phyloP scores from a whole-genome alignment of 2,113 vertebrate genomes.

The Notarius quadriscutis region DNA sequence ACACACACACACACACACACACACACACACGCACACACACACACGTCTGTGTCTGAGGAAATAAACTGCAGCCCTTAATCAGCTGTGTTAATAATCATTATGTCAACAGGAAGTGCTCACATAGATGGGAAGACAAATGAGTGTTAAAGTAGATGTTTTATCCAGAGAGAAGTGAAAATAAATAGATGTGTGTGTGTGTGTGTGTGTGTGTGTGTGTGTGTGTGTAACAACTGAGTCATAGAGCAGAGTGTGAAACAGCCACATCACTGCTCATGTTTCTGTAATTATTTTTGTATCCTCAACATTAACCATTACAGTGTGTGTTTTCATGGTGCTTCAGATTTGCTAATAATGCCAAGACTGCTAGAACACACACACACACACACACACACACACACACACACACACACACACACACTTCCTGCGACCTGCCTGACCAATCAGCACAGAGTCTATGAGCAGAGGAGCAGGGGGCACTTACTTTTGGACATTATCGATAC shows the following conservation, averaged over 20 bases:
- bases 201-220: too few species aligned
- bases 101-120: background rate
- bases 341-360: background rate
- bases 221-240: slow-evolving; percentile 10
- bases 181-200: too few species aligned
- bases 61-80: too few species aligned
- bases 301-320: background rate
- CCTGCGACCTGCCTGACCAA: background rate
- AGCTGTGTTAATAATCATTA: background rate
- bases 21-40: too few species aligned
- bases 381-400: slow-evolving; percentile 9
- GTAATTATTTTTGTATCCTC: background rate
- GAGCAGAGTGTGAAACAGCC: background rate
- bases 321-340: background rate
- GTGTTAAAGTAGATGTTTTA: background rate
- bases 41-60: too few species aligned
- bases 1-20: too few species aligned
- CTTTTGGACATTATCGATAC: background rate
- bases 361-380: slow-evolving; percentile 30
- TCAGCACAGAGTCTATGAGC: background rate
- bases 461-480: background rate
- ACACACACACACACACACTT: slow-evolving; percentile 4
- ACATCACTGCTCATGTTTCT: background rate
- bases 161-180: background rate
- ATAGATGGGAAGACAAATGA: background rate